Conservation (phyloP, 2,113 vertebrate genomes). For the Ophiodon elongatus region DNA sequence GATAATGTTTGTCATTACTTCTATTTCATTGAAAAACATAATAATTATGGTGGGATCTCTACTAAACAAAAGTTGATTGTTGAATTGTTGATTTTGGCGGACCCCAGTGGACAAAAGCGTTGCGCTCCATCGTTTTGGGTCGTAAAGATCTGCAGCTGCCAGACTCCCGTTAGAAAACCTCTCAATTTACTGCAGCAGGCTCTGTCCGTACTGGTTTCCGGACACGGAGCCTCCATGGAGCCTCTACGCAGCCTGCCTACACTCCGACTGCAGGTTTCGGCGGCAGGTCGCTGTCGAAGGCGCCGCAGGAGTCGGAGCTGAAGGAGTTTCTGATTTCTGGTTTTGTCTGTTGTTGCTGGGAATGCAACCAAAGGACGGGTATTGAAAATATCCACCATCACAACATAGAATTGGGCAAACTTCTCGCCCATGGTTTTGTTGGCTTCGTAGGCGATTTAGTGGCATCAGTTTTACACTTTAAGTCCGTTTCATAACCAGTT, state of each 20-base stretch:
- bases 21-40: background rate
- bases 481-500: background rate
- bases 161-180: background rate
- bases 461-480: background rate
- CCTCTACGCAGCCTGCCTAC: no score
- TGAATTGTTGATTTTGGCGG: background rate
- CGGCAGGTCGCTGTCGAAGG: no score
- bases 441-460: background rate
- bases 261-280: no score
- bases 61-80: background rate
- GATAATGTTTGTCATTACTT: background rate
- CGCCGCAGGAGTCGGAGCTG: background rate
- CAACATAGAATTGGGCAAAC: background rate
- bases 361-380: background rate
- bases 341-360: background rate
- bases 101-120: background rate
- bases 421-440: no score
- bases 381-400: background rate
- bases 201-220: no score
- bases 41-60: background rate
- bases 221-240: no score
- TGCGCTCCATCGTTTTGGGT: background rate
- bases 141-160: background rate
- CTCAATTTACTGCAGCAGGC: background rate
- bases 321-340: background rate